These are phyloP conservation scores for Seriola quinqueradiata DNA, from an alignment of 2,113 vertebrate species.

Conservation along the genomic window DNA sequence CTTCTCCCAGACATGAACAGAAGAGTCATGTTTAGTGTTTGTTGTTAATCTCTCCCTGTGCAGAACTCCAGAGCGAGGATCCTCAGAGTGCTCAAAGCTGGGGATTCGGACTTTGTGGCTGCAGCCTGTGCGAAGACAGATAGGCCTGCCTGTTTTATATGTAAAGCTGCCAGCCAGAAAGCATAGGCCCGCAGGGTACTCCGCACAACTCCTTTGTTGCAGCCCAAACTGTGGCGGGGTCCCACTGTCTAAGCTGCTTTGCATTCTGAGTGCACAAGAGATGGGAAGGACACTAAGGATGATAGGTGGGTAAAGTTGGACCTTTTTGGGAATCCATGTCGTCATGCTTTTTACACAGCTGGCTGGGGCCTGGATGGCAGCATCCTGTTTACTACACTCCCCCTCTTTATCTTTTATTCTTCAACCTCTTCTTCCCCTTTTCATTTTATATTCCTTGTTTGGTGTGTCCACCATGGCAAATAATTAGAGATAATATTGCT, in stretches of 20 bases:
- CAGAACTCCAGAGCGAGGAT: slow-evolving; percentile 72
- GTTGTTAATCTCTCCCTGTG: slow-evolving; percentile 77
- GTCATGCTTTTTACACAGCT: slow-evolving; percentile 43
- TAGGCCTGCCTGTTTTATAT: slow-evolving; percentile 83
- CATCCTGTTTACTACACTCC: slow-evolving; percentile 15
- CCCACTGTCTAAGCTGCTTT: slow-evolving; percentile 77
- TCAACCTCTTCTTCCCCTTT: background rate
- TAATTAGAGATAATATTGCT: slow-evolving; percentile 43
- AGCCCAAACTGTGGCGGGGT: slow-evolving; percentile 71
- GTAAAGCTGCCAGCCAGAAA: slow-evolving; percentile 81
- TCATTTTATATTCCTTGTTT: slow-evolving; percentile 11
- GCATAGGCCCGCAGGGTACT: slow-evolving; percentile 74
- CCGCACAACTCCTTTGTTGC: slow-evolving; percentile 72
- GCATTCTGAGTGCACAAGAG: slow-evolving; percentile 69
- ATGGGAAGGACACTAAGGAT: slow-evolving; percentile 55
- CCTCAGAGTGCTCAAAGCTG: slow-evolving; percentile 70
- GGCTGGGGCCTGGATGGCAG: background rate
- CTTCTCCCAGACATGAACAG: slow-evolving; percentile 40
- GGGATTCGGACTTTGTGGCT: slow-evolving; percentile 77
- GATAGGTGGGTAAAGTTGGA: slow-evolving; percentile 66
- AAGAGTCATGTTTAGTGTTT: slow-evolving; percentile 72
- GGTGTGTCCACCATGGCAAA: slow-evolving; percentile 32
- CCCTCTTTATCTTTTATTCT: background rate
- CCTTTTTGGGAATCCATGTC: slow-evolving; percentile 42
- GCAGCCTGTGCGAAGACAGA: slow-evolving; percentile 79